A percentile compares a stretch with the other conserved stretches of the same genome.
These are phyloP conservation scores for Neodiprion virginianus DNA, from an alignment of 1,140 invertebrate genomes.

Conservation along the genomic window DNA sequence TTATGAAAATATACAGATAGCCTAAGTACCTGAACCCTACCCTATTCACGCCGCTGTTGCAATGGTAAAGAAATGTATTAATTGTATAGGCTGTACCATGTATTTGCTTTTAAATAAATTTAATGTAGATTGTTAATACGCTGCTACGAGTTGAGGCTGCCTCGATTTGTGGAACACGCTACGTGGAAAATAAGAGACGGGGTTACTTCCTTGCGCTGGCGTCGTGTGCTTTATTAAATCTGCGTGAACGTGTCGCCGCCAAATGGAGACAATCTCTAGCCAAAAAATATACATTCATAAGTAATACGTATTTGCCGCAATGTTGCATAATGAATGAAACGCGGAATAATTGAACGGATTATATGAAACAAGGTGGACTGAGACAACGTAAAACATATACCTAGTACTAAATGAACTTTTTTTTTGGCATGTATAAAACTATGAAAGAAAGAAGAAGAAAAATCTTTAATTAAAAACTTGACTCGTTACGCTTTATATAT, in stretches of 20 bases:
- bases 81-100: conserved; percentile 56
- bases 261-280: background rate
- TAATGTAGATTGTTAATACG: conserved; percentile 41
- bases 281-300: background rate
- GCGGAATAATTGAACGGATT: background rate
- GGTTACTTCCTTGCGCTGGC: too few relatives aligned
- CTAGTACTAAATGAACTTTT: conserved; percentile 48
- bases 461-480: conserved; percentile 28
- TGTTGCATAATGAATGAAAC: background rate
- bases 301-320: background rate
- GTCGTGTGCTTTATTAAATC: background rate
- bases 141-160: conserved; percentile 28
- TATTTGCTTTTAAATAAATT: conserved; percentile 50
- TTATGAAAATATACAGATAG: conserved; percentile 55
- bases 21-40: conserved; percentile 58
- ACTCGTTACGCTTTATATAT: conserved; percentile 56
- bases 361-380: conserved; percentile 47
- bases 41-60: conserved; percentile 47
- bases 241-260: conserved; percentile 2
- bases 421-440: conserved; percentile 27
- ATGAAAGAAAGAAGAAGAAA: conserved; percentile 44
- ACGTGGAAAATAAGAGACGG: background rate
- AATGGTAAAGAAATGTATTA: conserved; percentile 30
- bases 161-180: conserved; percentile 29
- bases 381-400: conserved; percentile 40